A percentile compares a stretch with the other conserved stretches of the same genome.
phyloP scores from a whole-genome alignment of 2,113 vertebrate species.

The Cinclus cinclus region DNA sequence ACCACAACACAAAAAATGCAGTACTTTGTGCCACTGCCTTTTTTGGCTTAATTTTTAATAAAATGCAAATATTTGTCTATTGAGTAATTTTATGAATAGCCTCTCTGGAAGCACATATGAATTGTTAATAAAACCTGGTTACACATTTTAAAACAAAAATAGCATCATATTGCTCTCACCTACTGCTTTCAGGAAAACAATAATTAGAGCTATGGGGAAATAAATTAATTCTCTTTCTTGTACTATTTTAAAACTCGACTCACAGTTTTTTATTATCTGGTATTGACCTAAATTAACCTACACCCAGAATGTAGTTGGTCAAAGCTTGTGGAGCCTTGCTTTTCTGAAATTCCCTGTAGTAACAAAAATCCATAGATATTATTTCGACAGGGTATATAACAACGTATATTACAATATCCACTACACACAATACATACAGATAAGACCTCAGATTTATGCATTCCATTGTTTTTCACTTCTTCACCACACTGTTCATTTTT shows the following conservation, averaged over 20 bases:
- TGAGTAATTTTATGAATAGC: not conserved
- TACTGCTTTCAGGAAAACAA: not conserved
- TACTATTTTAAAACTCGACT: not conserved
- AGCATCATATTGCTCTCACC: not conserved
- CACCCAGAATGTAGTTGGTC: rapidly evolving
- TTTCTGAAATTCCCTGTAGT: not conserved
- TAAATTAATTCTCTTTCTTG: not conserved
- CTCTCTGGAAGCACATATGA: not conserved
- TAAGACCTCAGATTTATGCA: not conserved
- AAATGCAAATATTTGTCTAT: not conserved
- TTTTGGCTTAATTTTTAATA: not conserved
- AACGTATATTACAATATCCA: not conserved
- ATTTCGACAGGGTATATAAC: not conserved
- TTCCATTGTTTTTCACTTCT: not conserved
- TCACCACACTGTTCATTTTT: not conserved
- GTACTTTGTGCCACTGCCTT: not conserved
- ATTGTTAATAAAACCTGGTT: not conserved
- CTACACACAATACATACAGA: rapidly evolving
- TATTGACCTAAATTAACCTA: not conserved
- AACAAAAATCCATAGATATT: not conserved
- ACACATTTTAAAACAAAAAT: not conserved
- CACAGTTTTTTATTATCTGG: not conserved
- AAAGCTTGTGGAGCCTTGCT: not conserved
- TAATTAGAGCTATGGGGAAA: not conserved
- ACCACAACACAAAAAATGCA: not conserved